phyloP scores from a whole-genome alignment of 2,113 vertebrate genomes.

The Centropristis striata region DNA sequence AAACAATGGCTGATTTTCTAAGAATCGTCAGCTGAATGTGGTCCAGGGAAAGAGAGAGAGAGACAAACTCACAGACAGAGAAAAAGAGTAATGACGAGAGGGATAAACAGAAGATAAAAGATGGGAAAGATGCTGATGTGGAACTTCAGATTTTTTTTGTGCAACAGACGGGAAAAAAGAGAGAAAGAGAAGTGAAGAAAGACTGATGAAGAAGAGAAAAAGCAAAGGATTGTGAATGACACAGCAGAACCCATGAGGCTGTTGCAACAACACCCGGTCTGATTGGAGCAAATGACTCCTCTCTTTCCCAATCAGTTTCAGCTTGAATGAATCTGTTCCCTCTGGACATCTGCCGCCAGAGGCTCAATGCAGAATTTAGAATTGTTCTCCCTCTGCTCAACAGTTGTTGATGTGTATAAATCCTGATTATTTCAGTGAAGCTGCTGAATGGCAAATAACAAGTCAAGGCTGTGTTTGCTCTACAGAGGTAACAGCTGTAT shows the following conservation, averaged over 20 bases:
- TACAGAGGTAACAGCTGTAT: too few relatives aligned
- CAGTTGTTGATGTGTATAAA: neutral
- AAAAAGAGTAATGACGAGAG: neutral
- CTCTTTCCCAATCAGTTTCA: conserved; percentile 53
- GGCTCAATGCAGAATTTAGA: neutral
- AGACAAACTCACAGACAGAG: conserved; percentile 24
- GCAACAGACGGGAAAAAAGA: neutral
- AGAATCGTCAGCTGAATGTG: conserved; percentile 39
- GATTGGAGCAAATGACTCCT: conserved; percentile 58
- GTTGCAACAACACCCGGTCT: conserved; percentile 44
- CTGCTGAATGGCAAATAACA: neutral
- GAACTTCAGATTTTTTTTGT: neutral
- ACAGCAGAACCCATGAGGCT: conserved; percentile 14
- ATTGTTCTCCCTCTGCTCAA: neutral
- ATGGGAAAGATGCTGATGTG: conserved; percentile 18
- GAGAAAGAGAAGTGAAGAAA: neutral
- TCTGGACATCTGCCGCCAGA: conserved; percentile 7
- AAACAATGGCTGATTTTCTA: conserved; percentile 77
- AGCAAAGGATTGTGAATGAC: conserved; percentile 14
- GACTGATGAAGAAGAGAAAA: neutral
- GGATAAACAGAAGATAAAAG: neutral
- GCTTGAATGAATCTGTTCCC: conserved; percentile 25
- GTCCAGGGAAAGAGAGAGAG: conserved; percentile 8
- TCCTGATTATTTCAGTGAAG: neutral
- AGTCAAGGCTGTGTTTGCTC: neutral